Conservation (phyloP, 2,113 vertebrate genomes). For the Mobula hypostoma region DNA sequence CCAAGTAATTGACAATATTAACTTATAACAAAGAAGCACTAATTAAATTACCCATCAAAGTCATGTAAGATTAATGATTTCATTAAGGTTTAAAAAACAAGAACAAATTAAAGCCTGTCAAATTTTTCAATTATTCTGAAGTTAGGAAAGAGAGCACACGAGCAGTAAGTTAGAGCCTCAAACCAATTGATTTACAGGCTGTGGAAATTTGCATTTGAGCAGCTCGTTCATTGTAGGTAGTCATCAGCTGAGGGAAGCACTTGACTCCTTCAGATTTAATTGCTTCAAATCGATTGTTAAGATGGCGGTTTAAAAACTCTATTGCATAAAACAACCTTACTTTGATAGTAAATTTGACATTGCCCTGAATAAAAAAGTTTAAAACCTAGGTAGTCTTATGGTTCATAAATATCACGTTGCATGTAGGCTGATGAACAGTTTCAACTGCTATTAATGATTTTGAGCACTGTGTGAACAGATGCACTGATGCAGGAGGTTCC, state of each 20-base stretch:
- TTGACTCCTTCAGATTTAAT: background rate
- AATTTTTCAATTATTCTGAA: conserved; percentile 44
- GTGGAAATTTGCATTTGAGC: background rate
- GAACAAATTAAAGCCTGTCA: conserved; percentile 49
- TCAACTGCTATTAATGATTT: background rate
- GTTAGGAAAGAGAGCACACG: background rate
- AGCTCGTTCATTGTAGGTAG: background rate
- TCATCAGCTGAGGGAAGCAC: background rate
- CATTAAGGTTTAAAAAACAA: conserved; percentile 44
- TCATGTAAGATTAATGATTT: conserved; percentile 53
- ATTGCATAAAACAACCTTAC: background rate
- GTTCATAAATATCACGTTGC: background rate
- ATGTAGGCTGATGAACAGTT: background rate
- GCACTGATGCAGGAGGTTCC: background rate
- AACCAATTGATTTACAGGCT: background rate
- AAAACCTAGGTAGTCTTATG: background rate
- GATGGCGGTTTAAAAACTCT: background rate
- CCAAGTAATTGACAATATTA: conserved; percentile 58
- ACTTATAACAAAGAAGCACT: conserved; percentile 56
- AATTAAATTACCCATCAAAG: conserved; percentile 61
- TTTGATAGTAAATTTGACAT: background rate
- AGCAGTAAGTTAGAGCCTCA: background rate
- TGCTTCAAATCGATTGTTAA: background rate
- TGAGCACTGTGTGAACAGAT: background rate
- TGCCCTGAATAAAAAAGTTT: background rate